Evolutionary conservation across 1,140 invertebrate species (phyloP).

Genomic region (Rhynchophorus ferrugineus): DNA sequence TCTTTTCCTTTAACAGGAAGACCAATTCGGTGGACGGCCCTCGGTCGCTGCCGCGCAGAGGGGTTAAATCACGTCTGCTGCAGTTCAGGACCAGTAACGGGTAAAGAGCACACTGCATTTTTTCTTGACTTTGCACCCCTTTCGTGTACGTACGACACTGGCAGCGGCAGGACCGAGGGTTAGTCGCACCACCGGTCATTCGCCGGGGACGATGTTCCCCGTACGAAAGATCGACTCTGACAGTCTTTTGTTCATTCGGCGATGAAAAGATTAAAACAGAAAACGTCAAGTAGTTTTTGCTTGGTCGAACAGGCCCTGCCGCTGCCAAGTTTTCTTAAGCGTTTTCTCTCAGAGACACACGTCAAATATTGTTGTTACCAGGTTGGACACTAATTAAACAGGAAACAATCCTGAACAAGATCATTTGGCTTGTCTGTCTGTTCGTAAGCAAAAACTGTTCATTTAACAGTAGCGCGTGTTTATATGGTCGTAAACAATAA

Average conservation of each 20-base stretch:
- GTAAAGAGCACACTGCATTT: conserved; percentile 48
- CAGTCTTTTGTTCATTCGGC: neutral
- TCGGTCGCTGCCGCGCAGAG: conserved; percentile 74
- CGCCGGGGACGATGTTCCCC: neutral
- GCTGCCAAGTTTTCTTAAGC: conserved; percentile 39
- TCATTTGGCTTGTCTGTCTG: conserved; percentile 38
- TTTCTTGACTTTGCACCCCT: conserved; percentile 16
- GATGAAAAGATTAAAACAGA: neutral
- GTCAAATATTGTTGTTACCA: no score
- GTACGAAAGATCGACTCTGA: neutral
- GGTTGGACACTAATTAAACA: no score
- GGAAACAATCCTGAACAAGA: no score
- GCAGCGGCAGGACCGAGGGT: conserved; percentile 38
- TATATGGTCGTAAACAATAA: conserved; percentile 1
- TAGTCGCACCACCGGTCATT: conserved; percentile 20
- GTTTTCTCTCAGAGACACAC: no score
- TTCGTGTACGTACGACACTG: conserved; percentile 19
- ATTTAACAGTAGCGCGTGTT: conserved; percentile 13
- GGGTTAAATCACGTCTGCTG: conserved; percentile 78
- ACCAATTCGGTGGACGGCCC: conserved; percentile 66
- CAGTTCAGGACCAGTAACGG: conserved; percentile 80
- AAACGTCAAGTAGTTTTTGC: conserved; percentile 5
- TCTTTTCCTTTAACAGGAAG: conserved; percentile 42
- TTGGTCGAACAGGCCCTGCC: conserved; percentile 60
- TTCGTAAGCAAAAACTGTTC: conserved; percentile 54